A percentile compares a stretch with the other conserved stretches of the same genome.
These are phyloP conservation scores for Paramormyrops hopkinsi DNA, from an alignment of 2,797 vertebrate genomes.

Conservation along the genomic window DNA sequence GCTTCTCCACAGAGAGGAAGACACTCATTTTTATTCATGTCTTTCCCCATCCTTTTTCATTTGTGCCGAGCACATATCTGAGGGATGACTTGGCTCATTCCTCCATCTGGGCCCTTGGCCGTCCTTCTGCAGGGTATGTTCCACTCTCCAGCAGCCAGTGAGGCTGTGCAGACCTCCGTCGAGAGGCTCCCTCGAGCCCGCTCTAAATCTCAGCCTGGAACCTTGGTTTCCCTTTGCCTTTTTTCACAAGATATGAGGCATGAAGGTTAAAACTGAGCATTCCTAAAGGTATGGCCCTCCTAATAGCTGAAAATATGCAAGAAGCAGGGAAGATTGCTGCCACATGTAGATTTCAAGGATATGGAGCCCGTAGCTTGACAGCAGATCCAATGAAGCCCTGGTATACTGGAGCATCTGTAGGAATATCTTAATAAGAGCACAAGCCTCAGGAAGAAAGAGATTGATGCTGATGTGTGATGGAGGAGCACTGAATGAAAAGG, in stretches of 20 bases:
- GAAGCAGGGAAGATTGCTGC: background rate
- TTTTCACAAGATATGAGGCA: background rate
- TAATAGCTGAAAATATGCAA: background rate
- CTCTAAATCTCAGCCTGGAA: slow-evolving; percentile 10
- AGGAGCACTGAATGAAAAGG: background rate
- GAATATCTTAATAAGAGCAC: background rate
- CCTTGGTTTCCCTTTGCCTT: background rate
- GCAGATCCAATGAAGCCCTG: background rate
- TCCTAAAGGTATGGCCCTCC: background rate
- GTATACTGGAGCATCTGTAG: background rate
- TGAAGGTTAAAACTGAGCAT: background rate
- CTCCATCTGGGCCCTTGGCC: background rate
- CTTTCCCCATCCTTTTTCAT: slow-evolving; percentile 1
- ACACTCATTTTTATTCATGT: slow-evolving; percentile 15
- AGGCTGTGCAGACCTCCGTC: background rate
- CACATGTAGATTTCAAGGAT: background rate
- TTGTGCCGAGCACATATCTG: slow-evolving; percentile 10
- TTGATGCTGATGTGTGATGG: background rate
- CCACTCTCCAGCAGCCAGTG: slow-evolving; percentile 5
- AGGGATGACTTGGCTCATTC: background rate
- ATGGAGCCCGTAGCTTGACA: background rate
- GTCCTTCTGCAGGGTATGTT: slow-evolving; percentile 11
- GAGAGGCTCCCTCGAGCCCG: background rate
- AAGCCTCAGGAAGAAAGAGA: background rate
- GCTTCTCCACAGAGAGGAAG: background rate